Percentiles rank a stretch among this genome's conserved stretches.
Evolutionary conservation across 2,113 vertebrate species (phyloP).

Genomic region (Calyptomena viridis): DNA sequence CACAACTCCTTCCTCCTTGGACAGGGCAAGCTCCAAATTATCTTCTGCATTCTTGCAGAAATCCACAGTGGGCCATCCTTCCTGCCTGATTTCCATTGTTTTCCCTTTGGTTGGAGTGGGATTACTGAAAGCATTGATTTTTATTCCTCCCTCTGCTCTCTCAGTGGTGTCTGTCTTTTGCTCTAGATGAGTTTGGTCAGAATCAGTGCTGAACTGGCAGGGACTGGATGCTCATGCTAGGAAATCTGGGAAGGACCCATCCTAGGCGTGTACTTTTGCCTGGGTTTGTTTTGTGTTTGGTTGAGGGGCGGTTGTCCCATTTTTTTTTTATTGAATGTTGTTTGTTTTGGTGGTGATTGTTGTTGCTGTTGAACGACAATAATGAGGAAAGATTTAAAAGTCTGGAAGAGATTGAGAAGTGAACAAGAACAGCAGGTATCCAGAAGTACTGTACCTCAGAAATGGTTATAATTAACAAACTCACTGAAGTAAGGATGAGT

Average conservation of each 20-base stretch:
- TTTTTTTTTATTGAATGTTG: background rate
- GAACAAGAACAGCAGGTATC: background rate
- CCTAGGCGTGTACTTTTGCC: background rate
- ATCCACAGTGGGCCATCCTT: background rate
- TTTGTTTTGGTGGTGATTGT: background rate
- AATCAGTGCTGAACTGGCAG: background rate
- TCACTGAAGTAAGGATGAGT: background rate
- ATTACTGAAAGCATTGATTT: background rate
- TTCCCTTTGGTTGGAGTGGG: background rate
- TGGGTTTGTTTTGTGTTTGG: background rate
- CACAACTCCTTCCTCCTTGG: background rate
- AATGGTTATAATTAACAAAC: background rate
- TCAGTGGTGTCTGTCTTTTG: background rate
- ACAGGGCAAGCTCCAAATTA: background rate
- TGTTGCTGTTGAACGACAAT: background rate
- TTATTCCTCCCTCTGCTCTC: background rate
- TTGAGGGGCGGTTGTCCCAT: too few relatives aligned
- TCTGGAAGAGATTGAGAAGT: conserved; percentile 6
- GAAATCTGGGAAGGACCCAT: background rate
- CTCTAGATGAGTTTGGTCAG: background rate
- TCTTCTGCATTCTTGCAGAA: background rate
- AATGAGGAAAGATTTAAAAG: background rate
- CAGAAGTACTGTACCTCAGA: background rate
- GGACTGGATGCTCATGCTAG: background rate
- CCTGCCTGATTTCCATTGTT: background rate